These are phyloP conservation scores for Aphrophora alni DNA, from an alignment of 2,888 invertebrate species.

Conservation along the genomic window DNA sequence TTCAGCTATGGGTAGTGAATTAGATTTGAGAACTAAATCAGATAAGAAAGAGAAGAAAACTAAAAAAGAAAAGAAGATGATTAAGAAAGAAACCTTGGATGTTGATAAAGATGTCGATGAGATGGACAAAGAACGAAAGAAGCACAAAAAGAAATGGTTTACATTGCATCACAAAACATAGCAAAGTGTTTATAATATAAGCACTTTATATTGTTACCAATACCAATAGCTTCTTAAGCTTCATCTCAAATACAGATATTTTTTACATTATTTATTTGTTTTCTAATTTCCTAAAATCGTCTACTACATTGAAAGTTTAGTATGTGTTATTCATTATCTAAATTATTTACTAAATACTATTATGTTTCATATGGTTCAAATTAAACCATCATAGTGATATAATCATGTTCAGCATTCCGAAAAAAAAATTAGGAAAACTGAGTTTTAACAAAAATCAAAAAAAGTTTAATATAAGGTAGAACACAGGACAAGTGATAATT, in stretches of 20 bases:
- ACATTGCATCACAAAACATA: slow-evolving; percentile 40
- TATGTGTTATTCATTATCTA: no score
- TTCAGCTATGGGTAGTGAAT: slow-evolving; percentile 61
- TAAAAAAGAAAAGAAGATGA: slow-evolving; percentile 64
- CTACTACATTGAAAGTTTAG: background rate
- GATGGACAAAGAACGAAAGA: slow-evolving; percentile 60
- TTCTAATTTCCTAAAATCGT: background rate
- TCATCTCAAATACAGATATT: background rate
- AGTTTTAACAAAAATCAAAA: no score
- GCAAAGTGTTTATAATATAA: slow-evolving; percentile 16
- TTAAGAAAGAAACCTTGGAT: slow-evolving; percentile 61
- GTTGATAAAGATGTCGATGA: slow-evolving; percentile 68
- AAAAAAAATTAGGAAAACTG: no score
- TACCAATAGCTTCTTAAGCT: background rate
- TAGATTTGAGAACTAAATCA: slow-evolving; percentile 56
- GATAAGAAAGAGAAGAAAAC: slow-evolving; percentile 63
- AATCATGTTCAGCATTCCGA: no score
- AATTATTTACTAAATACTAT: no score
- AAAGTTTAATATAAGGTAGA: no score
- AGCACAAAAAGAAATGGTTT: slow-evolving; percentile 64
- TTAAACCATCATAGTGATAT: no score
- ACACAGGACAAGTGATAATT: no score
- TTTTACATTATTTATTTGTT: background rate
- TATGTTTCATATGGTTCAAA: no score
- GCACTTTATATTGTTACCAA: slow-evolving; percentile 26